Conservation (phyloP, 2,797 vertebrate species). For the Tamandua tetradactyla region DNA sequence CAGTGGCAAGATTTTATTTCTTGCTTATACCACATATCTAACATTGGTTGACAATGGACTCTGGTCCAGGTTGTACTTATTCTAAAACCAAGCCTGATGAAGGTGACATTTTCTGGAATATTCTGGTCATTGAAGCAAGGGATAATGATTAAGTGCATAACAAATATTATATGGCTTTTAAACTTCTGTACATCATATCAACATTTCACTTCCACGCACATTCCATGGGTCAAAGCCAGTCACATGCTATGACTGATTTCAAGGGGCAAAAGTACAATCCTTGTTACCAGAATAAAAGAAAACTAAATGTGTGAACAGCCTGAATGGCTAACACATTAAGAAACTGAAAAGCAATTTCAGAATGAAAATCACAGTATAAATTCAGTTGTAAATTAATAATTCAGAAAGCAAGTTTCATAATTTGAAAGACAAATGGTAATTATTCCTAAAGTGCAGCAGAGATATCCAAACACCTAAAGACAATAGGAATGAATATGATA, state of each 20-base stretch:
- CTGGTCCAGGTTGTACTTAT: neutral
- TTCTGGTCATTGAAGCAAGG: neutral
- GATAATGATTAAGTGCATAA: neutral
- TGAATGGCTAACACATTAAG: neutral
- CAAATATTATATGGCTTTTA: neutral
- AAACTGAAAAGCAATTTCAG: neutral
- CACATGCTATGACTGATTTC: neutral
- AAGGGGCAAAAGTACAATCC: neutral
- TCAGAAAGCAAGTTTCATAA: neutral
- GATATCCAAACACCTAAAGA: neutral
- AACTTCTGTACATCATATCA: neutral
- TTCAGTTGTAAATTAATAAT: neutral
- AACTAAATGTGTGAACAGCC: neutral
- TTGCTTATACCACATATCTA: neutral
- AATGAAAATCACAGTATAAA: neutral
- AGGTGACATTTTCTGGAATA: neutral
- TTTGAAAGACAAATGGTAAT: neutral
- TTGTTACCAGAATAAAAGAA: neutral
- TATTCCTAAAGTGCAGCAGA: neutral
- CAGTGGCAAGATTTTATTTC: neutral
- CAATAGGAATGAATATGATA: neutral
- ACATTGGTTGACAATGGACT: neutral
- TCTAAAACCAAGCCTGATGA: neutral
- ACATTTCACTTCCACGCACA: neutral
- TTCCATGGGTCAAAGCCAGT: neutral